Conservation (phyloP, 2,113 vertebrate genomes). For the Phrynocephalus versicolor region DNA sequence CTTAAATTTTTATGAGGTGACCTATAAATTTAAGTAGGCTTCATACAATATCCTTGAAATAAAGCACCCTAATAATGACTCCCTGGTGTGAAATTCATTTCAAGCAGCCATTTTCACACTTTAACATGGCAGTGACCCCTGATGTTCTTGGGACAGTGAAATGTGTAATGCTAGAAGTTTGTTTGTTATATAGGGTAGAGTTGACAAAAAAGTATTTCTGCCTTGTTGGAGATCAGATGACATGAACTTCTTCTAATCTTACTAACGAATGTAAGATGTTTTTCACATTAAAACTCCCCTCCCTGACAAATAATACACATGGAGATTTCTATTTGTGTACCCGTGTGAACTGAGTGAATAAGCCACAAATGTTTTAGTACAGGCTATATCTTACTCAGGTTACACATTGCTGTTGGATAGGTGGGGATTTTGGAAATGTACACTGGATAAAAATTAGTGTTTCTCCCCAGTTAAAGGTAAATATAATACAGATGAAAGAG, state of each 20-base stretch:
- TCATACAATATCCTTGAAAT: conserved; percentile 41
- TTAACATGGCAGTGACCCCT: conserved; percentile 59
- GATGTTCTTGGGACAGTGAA: conserved; percentile 45
- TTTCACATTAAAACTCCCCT: conserved; percentile 45
- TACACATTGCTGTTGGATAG: not conserved
- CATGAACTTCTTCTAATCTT: conserved; percentile 70
- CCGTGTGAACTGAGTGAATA: not conserved
- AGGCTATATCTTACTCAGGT: not conserved
- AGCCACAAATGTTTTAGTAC: not conserved
- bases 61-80: conserved; percentile 49
- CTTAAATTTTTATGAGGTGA: conserved; percentile 42
- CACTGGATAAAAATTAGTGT: no score
- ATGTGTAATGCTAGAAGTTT: conserved; percentile 62
- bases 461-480: not conserved
- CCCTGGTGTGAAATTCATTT: conserved; percentile 54
- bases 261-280: conserved; percentile 61
- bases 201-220: conserved; percentile 57
- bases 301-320: not conserved
- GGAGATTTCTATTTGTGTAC: not conserved
- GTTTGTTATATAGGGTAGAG: conserved; percentile 44
- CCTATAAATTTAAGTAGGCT: conserved; percentile 33
- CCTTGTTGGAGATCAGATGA: conserved; percentile 56
- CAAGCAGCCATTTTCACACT: conserved; percentile 57
- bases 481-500: not conserved
- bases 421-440: not conserved